phyloP scores from a whole-genome alignment of 35 echinoderm and acorn worm genomes.

The Holothuria glaberrima region DNA sequence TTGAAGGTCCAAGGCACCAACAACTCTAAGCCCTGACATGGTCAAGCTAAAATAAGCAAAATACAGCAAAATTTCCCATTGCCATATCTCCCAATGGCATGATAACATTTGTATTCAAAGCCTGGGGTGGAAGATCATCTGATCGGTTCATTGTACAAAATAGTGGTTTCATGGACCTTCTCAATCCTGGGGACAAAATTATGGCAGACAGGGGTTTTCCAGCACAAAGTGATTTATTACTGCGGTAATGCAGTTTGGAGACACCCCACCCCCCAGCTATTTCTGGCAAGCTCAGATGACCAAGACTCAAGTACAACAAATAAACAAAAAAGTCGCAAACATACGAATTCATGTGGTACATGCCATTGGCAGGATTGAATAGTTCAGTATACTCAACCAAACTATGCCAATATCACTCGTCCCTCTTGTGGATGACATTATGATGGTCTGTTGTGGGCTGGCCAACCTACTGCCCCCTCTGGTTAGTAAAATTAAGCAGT shows the following conservation, averaged over 20 bases:
- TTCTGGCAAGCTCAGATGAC: slow-evolving; percentile 42
- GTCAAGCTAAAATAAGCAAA: not conserved
- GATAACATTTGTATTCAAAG: slow-evolving; percentile 26
- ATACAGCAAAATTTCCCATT: slow-evolving; percentile 9
- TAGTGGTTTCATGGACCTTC: slow-evolving; percentile 13
- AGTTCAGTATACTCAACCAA: not conserved
- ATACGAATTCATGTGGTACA: slow-evolving; percentile 51
- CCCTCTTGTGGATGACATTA: slow-evolving; percentile 12
- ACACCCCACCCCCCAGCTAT: slow-evolving; percentile 64
- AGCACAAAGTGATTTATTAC: slow-evolving; percentile 11
- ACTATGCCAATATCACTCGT: slow-evolving; percentile 20
- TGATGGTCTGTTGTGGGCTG: not conserved
- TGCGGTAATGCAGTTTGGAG: slow-evolving; percentile 39
- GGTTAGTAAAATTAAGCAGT: not conserved
- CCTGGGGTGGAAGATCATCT: slow-evolving; percentile 28
- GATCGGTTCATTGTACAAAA: not conserved
- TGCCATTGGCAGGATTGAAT: slow-evolving; percentile 10
- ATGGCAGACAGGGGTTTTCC: slow-evolving; percentile 31
- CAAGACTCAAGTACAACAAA: slow-evolving; percentile 37
- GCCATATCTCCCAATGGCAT: slow-evolving; percentile 18
- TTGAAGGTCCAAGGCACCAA: slow-evolving; percentile 8
- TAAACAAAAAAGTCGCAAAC: slow-evolving; percentile 62
- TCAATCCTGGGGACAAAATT: slow-evolving; percentile 8
- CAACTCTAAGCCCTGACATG: not conserved
- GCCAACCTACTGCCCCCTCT: slow-evolving; percentile 22